Base-by-base conservation (phyloP, 2,888 invertebrate genomes). In the Adelphocoris suturalis region DNA sequence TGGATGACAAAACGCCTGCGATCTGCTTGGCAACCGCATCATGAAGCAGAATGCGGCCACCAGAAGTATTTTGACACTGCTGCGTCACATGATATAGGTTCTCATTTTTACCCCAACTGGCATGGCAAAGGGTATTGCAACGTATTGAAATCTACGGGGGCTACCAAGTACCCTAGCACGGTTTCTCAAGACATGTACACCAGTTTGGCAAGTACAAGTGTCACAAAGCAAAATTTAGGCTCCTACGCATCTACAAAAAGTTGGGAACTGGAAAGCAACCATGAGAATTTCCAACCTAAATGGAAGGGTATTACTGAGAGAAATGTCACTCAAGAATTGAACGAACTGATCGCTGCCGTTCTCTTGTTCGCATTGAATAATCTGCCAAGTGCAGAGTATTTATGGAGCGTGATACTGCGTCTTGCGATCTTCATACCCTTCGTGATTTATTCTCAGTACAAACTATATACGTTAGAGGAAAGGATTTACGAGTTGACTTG, bases 401-500 rank as follows among this genome's bases (percentile, higher is more conserved):
- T 68, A 23, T 68, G 68, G 68, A 68, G 13, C 13, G 23, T 68
- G 12, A 7, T 68, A 2, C 23, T 23, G 23, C 68, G 23, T n/a
- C 23, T 68, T 27, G 68, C 5, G 3, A 9, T 68, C 68, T 23
- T 68, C 23, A 68, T 68, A 9, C 68, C 68, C 12, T 68, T 11
- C 68, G 68, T 68, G 68, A 68, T 68, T 23, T 23, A 23, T 27
- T 68, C 27, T 9, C 23, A 68, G 68, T 68, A 23, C 68, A 68
- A 68, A 23, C 7, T 19, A 9, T 68, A 23, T 23, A 68, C 0
- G 13, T 68, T 68, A 9, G 23, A 68, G 23, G 23, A 27, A 23
- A 68, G 23, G 27, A 23, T 68, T 68, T 68, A 68, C 13, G 68
- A 68, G 68, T 68, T 68, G 27, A 68, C 68, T 5, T 68, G 68